Percentiles rank a stretch among this genome's conserved stretches.
phyloP scores from a whole-genome alignment of 2,888 invertebrate species.

The Sinotaia quadrata region DNA sequence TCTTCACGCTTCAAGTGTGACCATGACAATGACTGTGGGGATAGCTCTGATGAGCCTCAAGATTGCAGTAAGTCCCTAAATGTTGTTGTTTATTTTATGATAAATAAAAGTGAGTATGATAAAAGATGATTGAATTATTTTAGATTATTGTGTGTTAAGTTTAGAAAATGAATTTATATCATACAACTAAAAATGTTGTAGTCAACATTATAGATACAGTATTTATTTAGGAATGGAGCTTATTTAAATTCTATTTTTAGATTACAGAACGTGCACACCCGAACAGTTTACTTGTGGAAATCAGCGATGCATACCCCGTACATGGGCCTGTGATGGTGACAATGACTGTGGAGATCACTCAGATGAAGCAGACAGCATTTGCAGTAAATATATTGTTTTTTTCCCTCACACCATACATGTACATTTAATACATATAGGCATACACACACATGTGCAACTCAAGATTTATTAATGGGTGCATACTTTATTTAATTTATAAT shows the following conservation, averaged over 20 bases:
- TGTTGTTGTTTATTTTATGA: no score
- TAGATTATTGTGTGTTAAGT: not conserved
- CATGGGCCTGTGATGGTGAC: conserved; percentile 65
- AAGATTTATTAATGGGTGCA: no score
- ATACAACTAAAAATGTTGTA: not conserved
- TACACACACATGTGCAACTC: not conserved
- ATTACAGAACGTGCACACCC: conserved; percentile 75
- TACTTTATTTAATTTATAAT: no score
- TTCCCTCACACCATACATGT: no score
- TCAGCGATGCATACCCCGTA: conserved; percentile 74
- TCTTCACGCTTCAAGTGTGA: conserved; percentile 79
- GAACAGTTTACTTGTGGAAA: conserved; percentile 83
- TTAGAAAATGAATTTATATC: not conserved
- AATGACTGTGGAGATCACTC: conserved; percentile 66
- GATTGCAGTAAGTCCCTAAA: conserved; percentile 59
- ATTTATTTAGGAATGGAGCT: no score
- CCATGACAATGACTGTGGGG: conserved; percentile 96
- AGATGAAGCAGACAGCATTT: conserved; percentile 59
- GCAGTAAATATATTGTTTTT: conserved; percentile 36
- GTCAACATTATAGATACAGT: no score
- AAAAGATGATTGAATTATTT: not conserved
- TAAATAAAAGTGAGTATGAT: no score
- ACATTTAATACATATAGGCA: not conserved
- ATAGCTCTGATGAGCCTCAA: conserved; percentile 82
- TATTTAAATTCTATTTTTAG: conserved; percentile 47